phyloP scores from a whole-genome alignment of 2,113 vertebrate species.

The Thinocorus orbignyianus region DNA sequence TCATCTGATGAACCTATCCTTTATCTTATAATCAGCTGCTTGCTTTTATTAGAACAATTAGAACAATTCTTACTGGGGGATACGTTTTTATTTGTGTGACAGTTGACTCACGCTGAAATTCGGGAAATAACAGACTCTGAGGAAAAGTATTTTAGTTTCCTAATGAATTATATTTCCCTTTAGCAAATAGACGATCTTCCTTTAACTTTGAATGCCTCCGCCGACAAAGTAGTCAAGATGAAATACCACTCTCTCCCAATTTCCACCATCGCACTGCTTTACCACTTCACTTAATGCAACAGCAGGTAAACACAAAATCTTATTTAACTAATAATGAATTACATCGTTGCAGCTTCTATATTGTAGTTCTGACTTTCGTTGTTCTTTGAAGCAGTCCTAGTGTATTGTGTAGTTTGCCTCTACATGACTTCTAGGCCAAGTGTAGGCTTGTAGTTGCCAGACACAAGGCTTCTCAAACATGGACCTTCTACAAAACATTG shows the following conservation, averaged over 20 bases:
- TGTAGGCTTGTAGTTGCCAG: not conserved
- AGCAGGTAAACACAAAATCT: conserved; percentile 82
- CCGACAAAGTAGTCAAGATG: conserved; percentile 92
- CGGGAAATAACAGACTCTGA: not conserved
- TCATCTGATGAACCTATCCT: not conserved
- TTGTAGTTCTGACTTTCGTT: not conserved
- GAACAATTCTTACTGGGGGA: not conserved
- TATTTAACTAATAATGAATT: not conserved
- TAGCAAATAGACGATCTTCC: conserved; percentile 91
- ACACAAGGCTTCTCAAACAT: not conserved
- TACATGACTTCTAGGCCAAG: not conserved
- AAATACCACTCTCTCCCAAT: conserved; percentile 78
- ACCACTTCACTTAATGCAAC: conserved; percentile 96
- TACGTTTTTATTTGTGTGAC: not conserved
- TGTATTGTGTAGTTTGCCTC: not conserved
- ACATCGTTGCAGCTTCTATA: not conserved
- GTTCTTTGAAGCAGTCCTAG: not conserved
- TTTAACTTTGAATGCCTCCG: conserved; percentile 99
- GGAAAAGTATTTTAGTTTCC: not conserved
- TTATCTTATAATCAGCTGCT: not conserved
- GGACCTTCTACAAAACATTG: not conserved
- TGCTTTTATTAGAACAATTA: not conserved
- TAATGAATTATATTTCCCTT: not conserved
- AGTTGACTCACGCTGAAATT: not conserved
- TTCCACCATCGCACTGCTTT: conserved; percentile 90